Evolutionary conservation across 2,113 vertebrate genomes (phyloP), one percentile per base, ranked within the genome.

Genomic region (Maccullochella peelii): DNA sequence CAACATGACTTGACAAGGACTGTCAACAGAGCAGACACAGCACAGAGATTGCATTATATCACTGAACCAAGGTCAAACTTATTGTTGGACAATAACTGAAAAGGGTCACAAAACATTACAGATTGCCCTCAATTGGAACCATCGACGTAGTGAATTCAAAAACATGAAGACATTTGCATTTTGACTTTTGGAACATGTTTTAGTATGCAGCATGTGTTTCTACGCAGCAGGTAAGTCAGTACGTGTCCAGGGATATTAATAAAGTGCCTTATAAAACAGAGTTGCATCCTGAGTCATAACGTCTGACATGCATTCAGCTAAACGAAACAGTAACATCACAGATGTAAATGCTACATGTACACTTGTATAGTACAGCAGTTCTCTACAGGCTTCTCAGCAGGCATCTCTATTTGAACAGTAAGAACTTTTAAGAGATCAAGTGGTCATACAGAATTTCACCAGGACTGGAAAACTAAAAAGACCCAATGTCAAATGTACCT

Each of bases 251-350:
- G 55, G 55, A 12, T n/a, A 66, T 73, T 33, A 42, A 40, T 89
- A 90, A 92, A 92, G 89, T 89, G 86, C 70, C 86, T 79, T 47
- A 38, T 59, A 40, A 82, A 86, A 74, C 63, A 82, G 42, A 61
- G 36, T 18, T 65, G 86, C 71, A 80, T 86, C 84, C 78, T 80
- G 86, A 88, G 79, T 73, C 81, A 62, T 72, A 50, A 81, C 72
- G 40, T 71, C 57, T 63, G 66, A 81, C 66, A n/a, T 14, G 40
- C 40, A 36, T 76, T 76, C 59, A 82, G 49, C 33, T 68, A 9
- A 33, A 72, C 1, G 0, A 54, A 59, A 72, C 66, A 57, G n/a
- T 61, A 58, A 79, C 52, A 66, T 57, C 11, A 75, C 4, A 4
- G 68, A 54, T 76, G 68, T 25, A 87, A 67, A 79, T 50, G 67